Base-by-base conservation (phyloP, 2,797 vertebrate genomes). In the Peromyscus eremicus region DNA sequence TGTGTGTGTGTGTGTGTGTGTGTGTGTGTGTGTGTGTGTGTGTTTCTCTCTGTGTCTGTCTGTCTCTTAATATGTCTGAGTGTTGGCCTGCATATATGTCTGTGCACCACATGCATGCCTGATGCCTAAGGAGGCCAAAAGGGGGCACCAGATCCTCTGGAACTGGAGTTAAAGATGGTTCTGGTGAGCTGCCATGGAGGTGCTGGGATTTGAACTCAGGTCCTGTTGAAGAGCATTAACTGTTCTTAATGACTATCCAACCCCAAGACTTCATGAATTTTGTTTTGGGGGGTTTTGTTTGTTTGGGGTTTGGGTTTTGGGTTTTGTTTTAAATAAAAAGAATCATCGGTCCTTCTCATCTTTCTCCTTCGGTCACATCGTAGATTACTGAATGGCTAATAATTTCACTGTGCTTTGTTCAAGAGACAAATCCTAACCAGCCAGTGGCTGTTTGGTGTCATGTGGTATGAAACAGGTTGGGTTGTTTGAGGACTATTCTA, bases 381-480 rank as follows among this genome's bases (percentile, higher is more conserved):
- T 12, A 37, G 40, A 70, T 66, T 62, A 37, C 62, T 86, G 86
- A 85, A 32, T 60, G 46, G 73, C 94, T 93, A 91, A 64, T 87
- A 10, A 9, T 64, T 75, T 87, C n/a, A 32, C 14, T 55, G 43
- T 11, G 11, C 62, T 71, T 37, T 32, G 34, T 40, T 87, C 89
- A 92, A n/a, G 49, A 86, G 83, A 89, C 62, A 75, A 89, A 6
- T n/a, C 32, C 46, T 34, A 83, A 2, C 77, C 37, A 77, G 86
- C 75, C 19, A 70, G 37, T 13, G n/a, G n/a, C 5, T n/a, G 16
- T 16, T 70, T 75, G 25, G 27, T 73, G 11, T 81, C 62, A 43
- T 5, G 29, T 9, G 76, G 0, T 14, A 60, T 14, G 34, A 86
- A n/a, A 75, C 0, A 19, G 17, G 2, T 43, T 29, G 5, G 60